Base-by-base conservation (phyloP, 2,888 invertebrate genomes). In the Incurvaria masculella region DNA sequence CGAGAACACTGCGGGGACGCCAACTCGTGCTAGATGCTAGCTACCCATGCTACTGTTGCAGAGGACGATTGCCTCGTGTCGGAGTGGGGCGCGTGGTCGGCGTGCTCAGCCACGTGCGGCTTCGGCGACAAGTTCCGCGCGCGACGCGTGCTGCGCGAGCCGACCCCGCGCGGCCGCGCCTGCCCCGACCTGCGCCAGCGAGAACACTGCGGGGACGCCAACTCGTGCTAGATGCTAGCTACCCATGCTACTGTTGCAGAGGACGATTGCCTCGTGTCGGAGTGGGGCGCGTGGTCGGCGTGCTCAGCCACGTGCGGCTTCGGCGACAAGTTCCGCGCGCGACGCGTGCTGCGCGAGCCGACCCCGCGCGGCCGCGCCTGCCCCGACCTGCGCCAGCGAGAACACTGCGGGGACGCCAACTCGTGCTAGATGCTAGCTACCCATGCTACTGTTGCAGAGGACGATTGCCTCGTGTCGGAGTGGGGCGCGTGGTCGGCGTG, bases 261-360 rank as follows among this genome's bases (percentile, higher is more conserved):
- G 33, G 82, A 89, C 55, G 90, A 93, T 69, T 94, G 94, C 68
- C 80, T 88, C 52, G 89, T 92, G 26, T 84, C 88, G 48, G 88
- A 88, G 53, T 94, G 93, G 94, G 85, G 87, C 23, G 83, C 84
- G 18, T 94, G 93, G 94, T 85, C 88, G 53, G 78, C 85, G 2
- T 96, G 95, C 75, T 91, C 89, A 59, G 88, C 87, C 59, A 87
- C 89, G 27, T 95, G 95, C 63, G 94, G 94, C 44, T 91, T 93
- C 54, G 94, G 95, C 2, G 89, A 91, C 65, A 89, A 88, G 79
- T 85, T 85, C 63, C 83, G 94, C 52, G 82, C 83, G 57, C 80
- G 94, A 49, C 84, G 82, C 54, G 83, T 95, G 42, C 64, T 87
- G 54, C 84, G 87, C 59, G 84, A 87, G 62, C 86, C 89, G 44